A percentile compares a stretch with the other conserved stretches of the same genome.
Conservation (phyloP, 2,797 vertebrate genomes). For the Tapera naevia region DNA sequence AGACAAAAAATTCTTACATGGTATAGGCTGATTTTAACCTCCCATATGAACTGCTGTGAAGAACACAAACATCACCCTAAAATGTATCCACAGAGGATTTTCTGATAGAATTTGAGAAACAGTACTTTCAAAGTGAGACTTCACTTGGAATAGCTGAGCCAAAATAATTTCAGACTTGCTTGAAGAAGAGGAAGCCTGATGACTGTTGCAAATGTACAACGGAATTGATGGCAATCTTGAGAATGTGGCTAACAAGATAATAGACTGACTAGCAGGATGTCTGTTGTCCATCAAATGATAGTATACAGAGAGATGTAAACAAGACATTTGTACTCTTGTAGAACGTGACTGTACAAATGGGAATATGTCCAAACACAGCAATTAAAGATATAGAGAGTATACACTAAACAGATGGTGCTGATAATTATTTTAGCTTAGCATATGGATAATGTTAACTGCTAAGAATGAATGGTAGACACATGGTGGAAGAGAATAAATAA, state of each 20-base stretch:
- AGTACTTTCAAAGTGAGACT: neutral
- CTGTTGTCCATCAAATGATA: slow-evolving; percentile 17
- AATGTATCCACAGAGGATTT: neutral
- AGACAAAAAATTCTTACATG: neutral
- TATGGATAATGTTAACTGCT: slow-evolving; percentile 45
- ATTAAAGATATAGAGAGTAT: neutral
- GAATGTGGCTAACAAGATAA: neutral
- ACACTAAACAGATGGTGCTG: slow-evolving; percentile 41
- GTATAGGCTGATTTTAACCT: neutral
- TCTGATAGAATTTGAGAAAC: neutral
- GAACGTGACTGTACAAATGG: neutral
- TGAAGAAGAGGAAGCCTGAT: neutral
- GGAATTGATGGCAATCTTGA: neutral
- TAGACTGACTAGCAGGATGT: neutral
- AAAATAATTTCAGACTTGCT: neutral
- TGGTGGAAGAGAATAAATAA: neutral
- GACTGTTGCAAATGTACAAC: neutral
- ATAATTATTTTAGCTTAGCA: slow-evolving; percentile 40
- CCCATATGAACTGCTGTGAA: neutral
- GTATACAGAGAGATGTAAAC: neutral
- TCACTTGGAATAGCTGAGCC: neutral
- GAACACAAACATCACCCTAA: neutral
- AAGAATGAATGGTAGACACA: slow-evolving; percentile 13
- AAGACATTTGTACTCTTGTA: neutral
- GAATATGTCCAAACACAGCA: slow-evolving; percentile 3